Evolutionary conservation across 2,113 vertebrate genomes (phyloP), one percentile per base, ranked within the genome.

Genomic region (Holacanthus passer): DNA sequence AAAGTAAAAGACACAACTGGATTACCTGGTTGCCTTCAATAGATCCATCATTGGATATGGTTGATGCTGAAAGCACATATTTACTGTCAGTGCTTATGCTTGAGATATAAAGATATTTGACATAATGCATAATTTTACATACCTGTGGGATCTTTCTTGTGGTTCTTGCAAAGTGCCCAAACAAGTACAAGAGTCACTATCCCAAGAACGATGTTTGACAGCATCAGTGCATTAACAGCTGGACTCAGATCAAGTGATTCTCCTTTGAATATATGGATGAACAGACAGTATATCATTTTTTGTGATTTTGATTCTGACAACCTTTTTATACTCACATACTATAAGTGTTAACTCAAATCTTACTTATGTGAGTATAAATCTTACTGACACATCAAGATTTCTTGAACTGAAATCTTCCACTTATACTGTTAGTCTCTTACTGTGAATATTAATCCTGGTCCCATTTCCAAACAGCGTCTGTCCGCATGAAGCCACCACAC

Each of bases 401-500:
- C 7, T 37, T 37, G 35, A 37, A 37, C 35, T 37, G 35, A 37
- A 37, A 37, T 37, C 35, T 37, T 37, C 7, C 35, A 5, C 4
- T 37, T n/a, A n/a, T n/a, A n/a, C n/a, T n/a, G n/a, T n/a, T n/a
- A n/a, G n/a, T n/a, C n/a, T n/a, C 39, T 70, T 75, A 77, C 52
- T 47, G 24, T 66, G 13, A 58, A 81, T 22, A 14, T 73, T 17
- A 32, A 83, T 31, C 32, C 45, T 56, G 52, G 81, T 74, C 45
- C 74, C 80, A 0, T 58, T 77, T 14, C 84, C 88, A 64, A 84
- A 59, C 71, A 59, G 53, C 12, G 80, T 79, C 6, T 73, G 22
- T 59, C 87, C 85, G 79, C 87, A 90, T 41, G 56, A 70, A 24
- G 73, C 81, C 64, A 88, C 81, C 50, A 73, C 83, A 63, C 90